Evolutionary conservation across 2,113 vertebrate species (phyloP).

Genomic region (Percopsis transmontana): DNA sequence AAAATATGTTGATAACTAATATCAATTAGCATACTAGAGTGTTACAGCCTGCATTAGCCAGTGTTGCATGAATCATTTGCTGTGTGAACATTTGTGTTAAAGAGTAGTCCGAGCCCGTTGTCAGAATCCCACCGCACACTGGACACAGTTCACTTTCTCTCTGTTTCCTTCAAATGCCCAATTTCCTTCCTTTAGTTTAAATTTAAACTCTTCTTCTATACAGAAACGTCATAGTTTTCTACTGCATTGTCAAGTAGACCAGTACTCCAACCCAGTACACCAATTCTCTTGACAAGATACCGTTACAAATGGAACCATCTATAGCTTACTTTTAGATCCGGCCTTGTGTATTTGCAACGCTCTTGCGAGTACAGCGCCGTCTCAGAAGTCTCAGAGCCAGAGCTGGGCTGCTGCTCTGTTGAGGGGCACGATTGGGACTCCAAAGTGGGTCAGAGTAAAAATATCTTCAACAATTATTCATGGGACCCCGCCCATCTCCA

Average conservation of each 20-base stretch:
- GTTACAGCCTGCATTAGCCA: neutral
- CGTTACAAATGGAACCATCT: constrained; percentile 8
- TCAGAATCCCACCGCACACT: too few relatives aligned
- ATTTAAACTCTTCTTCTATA: neutral
- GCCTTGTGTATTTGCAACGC: constrained; percentile 4
- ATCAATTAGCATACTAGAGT: too few relatives aligned
- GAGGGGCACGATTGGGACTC: constrained; percentile 70
- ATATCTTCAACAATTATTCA: constrained; percentile 84
- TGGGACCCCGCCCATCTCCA: constrained; percentile 72
- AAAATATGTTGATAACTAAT: too few relatives aligned
- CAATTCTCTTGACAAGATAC: neutral
- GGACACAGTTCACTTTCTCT: too few relatives aligned
- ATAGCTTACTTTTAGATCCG: neutral
- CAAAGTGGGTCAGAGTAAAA: constrained; percentile 84
- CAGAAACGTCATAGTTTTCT: neutral
- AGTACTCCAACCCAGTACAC: neutral
- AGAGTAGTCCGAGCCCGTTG: too few relatives aligned
- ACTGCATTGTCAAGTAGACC: neutral
- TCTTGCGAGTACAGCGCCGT: constrained; percentile 14
- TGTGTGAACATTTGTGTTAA: constrained; percentile 1
- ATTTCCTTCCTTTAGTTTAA: too few relatives aligned
- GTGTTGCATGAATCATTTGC: constrained; percentile 44
- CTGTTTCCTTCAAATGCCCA: too few relatives aligned
- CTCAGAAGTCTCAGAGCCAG: constrained; percentile 26
- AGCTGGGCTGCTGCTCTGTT: constrained; percentile 71